Evolutionary conservation across 2,113 vertebrate species (phyloP), one percentile per base, ranked within the genome.

Genomic region (Brachypteracias leptosomus): DNA sequence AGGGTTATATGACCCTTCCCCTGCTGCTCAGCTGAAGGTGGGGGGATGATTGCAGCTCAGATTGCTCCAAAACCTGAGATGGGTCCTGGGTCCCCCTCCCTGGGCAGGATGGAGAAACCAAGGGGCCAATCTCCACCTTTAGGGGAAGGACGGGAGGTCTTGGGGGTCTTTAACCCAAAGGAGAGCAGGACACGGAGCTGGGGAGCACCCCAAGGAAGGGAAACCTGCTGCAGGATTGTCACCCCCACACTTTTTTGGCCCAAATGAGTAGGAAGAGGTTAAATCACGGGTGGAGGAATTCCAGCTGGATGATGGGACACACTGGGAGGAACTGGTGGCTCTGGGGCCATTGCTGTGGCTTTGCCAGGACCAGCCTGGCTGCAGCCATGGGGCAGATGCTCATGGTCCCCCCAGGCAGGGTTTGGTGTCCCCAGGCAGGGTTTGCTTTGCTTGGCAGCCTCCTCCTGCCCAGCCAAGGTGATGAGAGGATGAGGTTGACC

Each of bases 101-200:
- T 3, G 22, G 6, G 31, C 54, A 3, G 7, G 80, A 22, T 62
- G 74, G 55, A 36, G 10, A 40, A 49, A 24, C 8, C n/a, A 14
- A 61, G 38, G 73, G 44, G 24, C 6, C 46, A 58, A 21, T 33
- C 26, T 25, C 38, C 18, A 8, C 26, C 16, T 36, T 22, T 9
- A 8, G 36, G 19, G 17, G 24, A 20, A 5, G 21, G 18, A 9
- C n/a, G 13, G 75, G 22, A 67, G 33, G 29, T 57, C 35, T 44
- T 10, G 5, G 46, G 16, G 76, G 13, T 49, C 18, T 54, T 61
- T 10, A 72, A 36, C 1, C 12, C 10, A 13, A 46, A 26, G 33
- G 13, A 28, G 36, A 24, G 28, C 0, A 11, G 25, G 9, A 4
- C 1, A 2, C 0, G 2, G 54, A 54, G 61, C 31, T 6, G 6